Evolutionary conservation across 2,113 vertebrate genomes (phyloP).

Genomic region (Nyctibius bracteatus): DNA sequence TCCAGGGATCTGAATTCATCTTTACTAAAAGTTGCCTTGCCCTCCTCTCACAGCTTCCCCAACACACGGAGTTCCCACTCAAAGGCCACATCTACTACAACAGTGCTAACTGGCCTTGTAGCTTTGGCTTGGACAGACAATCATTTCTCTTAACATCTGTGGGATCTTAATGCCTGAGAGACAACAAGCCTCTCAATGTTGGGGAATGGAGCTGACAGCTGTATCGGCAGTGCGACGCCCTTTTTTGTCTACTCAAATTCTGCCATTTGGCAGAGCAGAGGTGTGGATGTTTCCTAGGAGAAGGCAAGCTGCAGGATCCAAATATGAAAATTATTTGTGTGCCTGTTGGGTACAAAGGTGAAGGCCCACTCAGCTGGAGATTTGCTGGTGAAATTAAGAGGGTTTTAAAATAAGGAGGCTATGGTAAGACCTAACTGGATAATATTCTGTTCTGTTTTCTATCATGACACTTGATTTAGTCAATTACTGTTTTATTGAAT

Average conservation of each 20-base stretch:
- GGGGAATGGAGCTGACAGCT: background rate
- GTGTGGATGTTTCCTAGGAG: background rate
- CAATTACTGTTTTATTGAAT: background rate
- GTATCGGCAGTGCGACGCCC: background rate
- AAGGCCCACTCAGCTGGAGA: background rate
- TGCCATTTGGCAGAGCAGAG: background rate
- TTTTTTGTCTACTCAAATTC: background rate
- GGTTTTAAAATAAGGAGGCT: background rate
- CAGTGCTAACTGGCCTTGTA: background rate
- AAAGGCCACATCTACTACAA: background rate
- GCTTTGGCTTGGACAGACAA: background rate
- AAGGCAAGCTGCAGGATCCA: background rate
- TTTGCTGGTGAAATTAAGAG: background rate
- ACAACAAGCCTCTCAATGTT: accelerated
- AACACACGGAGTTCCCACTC: accelerated
- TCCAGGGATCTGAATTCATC: background rate
- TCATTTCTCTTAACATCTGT: background rate
- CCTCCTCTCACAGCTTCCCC: background rate
- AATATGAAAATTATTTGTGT: background rate
- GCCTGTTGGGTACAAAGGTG: background rate
- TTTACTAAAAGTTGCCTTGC: background rate
- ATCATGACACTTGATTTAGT: background rate
- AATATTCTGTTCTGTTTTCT: background rate
- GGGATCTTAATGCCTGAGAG: background rate
- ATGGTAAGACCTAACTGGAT: background rate